These are phyloP conservation scores for Xenopus petersii DNA, from an alignment of 2,797 vertebrate species.

Conservation along the genomic window DNA sequence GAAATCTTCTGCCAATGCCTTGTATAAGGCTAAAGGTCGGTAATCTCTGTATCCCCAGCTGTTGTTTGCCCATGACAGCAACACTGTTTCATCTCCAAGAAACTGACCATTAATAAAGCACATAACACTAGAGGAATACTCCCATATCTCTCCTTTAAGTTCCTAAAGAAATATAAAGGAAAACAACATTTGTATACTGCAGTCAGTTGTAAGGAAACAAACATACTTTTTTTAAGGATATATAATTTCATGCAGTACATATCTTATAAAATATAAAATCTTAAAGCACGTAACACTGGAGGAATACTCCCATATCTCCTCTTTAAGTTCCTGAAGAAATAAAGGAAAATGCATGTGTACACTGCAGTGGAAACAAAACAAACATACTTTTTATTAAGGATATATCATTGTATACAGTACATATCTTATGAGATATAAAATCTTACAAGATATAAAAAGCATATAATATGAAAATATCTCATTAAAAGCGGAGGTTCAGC, in stretches of 20 bases:
- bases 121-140: slow-evolving; percentile 72
- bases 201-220: too few relatives aligned
- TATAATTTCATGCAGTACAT: too few relatives aligned
- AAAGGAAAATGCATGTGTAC: neutral
- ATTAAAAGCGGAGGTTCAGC: too few relatives aligned
- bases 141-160: slow-evolving; percentile 79
- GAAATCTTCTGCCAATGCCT: slow-evolving; percentile 70
- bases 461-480: too few relatives aligned
- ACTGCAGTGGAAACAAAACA: too few relatives aligned
- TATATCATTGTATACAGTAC: too few relatives aligned
- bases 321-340: slow-evolving; percentile 71
- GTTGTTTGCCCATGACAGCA: slow-evolving; percentile 72
- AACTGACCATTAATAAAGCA: slow-evolving; percentile 75
- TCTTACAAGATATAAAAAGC: too few relatives aligned
- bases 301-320: slow-evolving; percentile 77
- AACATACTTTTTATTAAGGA: too few relatives aligned
- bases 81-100: slow-evolving; percentile 73
- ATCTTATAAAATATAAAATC: too few relatives aligned
- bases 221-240: too few relatives aligned
- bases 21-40: slow-evolving; percentile 65
- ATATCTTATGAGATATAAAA: too few relatives aligned
- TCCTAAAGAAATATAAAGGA: slow-evolving; percentile 62
- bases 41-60: slow-evolving; percentile 69
- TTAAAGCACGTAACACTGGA: slow-evolving; percentile 48
- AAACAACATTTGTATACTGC: too few relatives aligned